These are phyloP conservation scores for Serranus cabrilla DNA, from an alignment of 2,797 vertebrate genomes.

Conservation along the genomic window DNA sequence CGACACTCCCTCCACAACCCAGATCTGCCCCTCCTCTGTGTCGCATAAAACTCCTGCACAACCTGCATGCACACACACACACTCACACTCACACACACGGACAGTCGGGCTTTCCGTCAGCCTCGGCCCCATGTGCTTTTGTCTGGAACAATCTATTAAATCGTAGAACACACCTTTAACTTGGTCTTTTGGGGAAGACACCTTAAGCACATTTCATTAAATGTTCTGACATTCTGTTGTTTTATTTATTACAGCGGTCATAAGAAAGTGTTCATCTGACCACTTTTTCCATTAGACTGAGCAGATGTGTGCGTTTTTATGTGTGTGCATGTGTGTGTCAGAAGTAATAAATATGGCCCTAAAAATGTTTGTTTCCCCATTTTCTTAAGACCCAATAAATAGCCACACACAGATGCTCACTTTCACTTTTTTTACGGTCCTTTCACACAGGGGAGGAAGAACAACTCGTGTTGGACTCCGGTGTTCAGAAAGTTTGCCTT, in stretches of 20 bases:
- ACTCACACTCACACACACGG: constrained; percentile 15
- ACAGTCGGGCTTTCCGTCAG: constrained; percentile 40
- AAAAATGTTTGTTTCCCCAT: constrained; percentile 43
- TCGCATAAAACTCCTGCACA: constrained; percentile 60
- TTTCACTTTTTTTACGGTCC: constrained; percentile 25
- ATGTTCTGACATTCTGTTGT: constrained; percentile 65
- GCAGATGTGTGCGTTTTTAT: constrained; percentile 11
- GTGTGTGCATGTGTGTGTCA: constrained; percentile 21
- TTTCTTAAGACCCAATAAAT: constrained; percentile 51
- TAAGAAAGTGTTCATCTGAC: constrained; percentile 49
- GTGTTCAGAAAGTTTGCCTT: constrained; percentile 13
- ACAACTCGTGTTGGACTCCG: constrained; percentile 3
- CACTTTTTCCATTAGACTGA: constrained; percentile 45
- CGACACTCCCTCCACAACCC: constrained; percentile 50
- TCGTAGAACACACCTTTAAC: constrained; percentile 68
- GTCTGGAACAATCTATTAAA: constrained; percentile 67
- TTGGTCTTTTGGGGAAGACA: constrained; percentile 64
- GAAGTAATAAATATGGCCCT: constrained; percentile 28
- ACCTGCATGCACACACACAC: constrained; percentile 7
- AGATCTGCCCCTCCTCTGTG: constrained; percentile 63
- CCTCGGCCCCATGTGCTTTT: constrained; percentile 59
- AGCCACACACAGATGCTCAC: constrained; percentile 30
- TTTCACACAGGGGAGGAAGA: constrained; percentile 18
- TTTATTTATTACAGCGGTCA: constrained; percentile 65
- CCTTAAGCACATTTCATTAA: constrained; percentile 69